Evolutionary conservation across 2,797 vertebrate species (phyloP).

Genomic region (Astyanax mexicanus): DNA sequence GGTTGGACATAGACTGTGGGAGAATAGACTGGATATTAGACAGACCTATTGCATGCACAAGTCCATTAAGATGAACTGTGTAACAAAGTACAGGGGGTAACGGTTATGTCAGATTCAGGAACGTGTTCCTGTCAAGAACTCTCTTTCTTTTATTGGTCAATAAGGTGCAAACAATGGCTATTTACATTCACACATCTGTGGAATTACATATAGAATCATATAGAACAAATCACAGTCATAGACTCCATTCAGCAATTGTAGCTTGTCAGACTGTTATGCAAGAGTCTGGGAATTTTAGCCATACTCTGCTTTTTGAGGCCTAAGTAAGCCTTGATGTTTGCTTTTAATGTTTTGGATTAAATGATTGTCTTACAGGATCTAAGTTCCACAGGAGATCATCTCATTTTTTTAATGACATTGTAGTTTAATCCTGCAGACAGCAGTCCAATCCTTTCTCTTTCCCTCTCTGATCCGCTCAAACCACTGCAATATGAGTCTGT

Average conservation of each 20-base stretch:
- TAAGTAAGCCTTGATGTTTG: constrained; percentile 76
- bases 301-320: constrained; percentile 59
- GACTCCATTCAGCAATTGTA: neutral
- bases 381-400: constrained; percentile 71
- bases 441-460: constrained; percentile 61
- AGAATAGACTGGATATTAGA: constrained; percentile 72
- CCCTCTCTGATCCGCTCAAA: constrained; percentile 18
- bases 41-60: constrained; percentile 62
- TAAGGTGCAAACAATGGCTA: neutral
- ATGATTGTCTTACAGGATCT: constrained; percentile 69
- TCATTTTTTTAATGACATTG: constrained; percentile 79
- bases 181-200: neutral
- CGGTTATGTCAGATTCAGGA: neutral
- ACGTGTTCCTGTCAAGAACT: neutral
- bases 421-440: constrained; percentile 76
- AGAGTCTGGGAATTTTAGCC: constrained; percentile 40
- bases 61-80: constrained; percentile 65
- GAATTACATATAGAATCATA: neutral
- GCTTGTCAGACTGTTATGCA: constrained; percentile 50
- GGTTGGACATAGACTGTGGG: constrained; percentile 72
- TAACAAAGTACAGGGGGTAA: neutral
- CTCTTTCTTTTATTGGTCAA: neutral
- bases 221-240: neutral
- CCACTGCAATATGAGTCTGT: neutral
- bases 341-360: constrained; percentile 80